phyloP scores from a whole-genome alignment of 2,797 vertebrate genomes.

The Dryobates pubescens region DNA sequence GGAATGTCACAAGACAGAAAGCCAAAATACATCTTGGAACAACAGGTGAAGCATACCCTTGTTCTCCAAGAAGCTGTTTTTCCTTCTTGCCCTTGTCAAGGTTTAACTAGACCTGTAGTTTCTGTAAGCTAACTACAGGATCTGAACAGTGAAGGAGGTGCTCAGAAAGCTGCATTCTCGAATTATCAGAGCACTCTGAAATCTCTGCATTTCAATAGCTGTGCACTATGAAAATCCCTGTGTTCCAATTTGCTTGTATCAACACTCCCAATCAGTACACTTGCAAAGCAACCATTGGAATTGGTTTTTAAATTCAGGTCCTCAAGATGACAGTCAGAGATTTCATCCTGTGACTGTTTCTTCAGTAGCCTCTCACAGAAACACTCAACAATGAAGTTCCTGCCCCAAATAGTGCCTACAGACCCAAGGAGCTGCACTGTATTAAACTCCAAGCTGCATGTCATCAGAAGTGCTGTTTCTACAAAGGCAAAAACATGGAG shows the following conservation, averaged over 20 bases:
- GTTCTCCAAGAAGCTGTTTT: not conserved
- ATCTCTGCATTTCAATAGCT: not conserved
- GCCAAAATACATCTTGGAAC: not conserved
- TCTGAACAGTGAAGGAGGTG: not conserved
- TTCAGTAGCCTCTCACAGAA: not conserved
- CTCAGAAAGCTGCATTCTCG: not conserved
- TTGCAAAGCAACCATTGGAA: not conserved
- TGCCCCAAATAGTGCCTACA: accelerated
- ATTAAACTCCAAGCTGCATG: not conserved
- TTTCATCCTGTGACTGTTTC: not conserved
- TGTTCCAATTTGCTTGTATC: not conserved
- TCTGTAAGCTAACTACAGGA: not conserved
- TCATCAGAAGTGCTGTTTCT: not conserved
- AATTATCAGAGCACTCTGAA: not conserved
- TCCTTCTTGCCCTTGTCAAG: not conserved
- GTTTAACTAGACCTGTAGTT: not conserved
- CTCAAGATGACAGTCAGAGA: not conserved
- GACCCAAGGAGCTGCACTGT: not conserved
- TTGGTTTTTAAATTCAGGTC: not conserved
- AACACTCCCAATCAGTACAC: not conserved
- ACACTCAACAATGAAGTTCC: not conserved
- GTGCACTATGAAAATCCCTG: not conserved
- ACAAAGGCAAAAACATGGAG: not conserved
- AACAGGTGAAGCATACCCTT: not conserved
- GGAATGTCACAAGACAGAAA: not conserved